Conservation (phyloP, 2,113 vertebrate species). For the Arenaria interpres region DNA sequence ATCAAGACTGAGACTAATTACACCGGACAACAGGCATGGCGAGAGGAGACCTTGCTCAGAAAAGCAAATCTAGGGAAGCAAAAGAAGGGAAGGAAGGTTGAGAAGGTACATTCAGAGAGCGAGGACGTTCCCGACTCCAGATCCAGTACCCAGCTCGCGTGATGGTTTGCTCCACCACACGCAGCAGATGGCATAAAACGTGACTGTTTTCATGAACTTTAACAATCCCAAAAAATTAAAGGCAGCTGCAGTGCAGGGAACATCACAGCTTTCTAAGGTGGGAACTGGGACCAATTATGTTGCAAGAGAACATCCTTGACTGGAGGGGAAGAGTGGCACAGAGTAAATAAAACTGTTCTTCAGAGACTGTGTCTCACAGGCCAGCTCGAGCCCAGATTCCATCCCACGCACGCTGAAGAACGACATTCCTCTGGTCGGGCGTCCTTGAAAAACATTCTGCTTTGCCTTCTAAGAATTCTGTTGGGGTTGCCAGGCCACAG, state of each 20-base stretch:
- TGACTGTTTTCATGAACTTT: slow-evolving; percentile 4
- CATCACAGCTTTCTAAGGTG: slow-evolving; percentile 30
- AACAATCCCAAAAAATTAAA: neutral
- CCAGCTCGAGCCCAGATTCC: neutral
- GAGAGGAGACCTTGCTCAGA: neutral
- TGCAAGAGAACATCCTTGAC: slow-evolving; percentile 57
- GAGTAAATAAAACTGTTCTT: slow-evolving; percentile 45
- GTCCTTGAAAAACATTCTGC: slow-evolving; percentile 28
- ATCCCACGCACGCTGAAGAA: slow-evolving; percentile 5
- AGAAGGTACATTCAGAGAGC: neutral
- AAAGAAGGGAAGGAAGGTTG: neutral
- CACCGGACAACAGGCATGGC: fast-evolving
- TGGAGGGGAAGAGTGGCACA: slow-evolving; percentile 33
- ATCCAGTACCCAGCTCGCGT: fast-evolving
- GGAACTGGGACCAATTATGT: slow-evolving; percentile 54
- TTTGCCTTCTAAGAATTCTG: slow-evolving; percentile 36
- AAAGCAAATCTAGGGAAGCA: neutral
- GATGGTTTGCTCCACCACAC: neutral
- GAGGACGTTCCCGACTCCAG: fast-evolving
- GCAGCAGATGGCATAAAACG: slow-evolving; percentile 29
- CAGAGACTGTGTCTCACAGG: slow-evolving; percentile 17
- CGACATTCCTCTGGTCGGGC: slow-evolving; percentile 1
- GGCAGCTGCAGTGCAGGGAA: slow-evolving; percentile 17
- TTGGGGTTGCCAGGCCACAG: neutral
- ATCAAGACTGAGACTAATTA: neutral